Base-by-base conservation (phyloP, 2,888 invertebrate species). In the Galerucella pusilla region DNA sequence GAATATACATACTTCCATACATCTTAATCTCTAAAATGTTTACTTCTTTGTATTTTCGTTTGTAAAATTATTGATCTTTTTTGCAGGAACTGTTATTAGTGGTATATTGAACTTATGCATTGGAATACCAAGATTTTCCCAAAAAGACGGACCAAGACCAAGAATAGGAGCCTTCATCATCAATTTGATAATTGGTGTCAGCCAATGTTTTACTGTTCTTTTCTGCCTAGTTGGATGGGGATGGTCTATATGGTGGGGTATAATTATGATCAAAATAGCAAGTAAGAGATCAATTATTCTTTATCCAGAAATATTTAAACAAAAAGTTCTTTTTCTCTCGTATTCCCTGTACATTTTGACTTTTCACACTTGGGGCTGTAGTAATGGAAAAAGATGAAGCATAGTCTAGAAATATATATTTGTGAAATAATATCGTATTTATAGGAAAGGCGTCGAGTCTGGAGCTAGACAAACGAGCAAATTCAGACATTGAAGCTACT, bases 181-280 rank as follows among this genome's bases (percentile, higher is more conserved):
- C 76, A 95, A 98, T 88, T 88, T 94, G 52, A 89, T 96, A 80
- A 96, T 98, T 74, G 97, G 97, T 0, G 90, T 94, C 73, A 93
- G 96, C 20, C 98, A 98, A 88, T 89, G 96, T 83, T 97, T 97
- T 89, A 97, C 97, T 35, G 95, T 98, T 70, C 91, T 97, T 71
- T 98, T 98, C 89, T 94, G 98, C 84, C 91, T 97, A 70, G 97
- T 96, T 59, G 96, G 98, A 20, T 98, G 98, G 98, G 97, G 98
- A 81, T 98, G 98, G 98, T 96, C 97, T 76, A 94, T 98, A 79
- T 97, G 97, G 93, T 98, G 98, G 98, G 98, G 98, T 2, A 93
- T 97, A 80, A 95, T 96, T 84, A 95, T 98, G 93, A 88, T 98
- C 78, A 93, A 93, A 85, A 91, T 96, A 83, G 94, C 98, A 77